Evolutionary conservation across 2,797 vertebrate species (phyloP).

Genomic region (Poecilia wingei): DNA sequence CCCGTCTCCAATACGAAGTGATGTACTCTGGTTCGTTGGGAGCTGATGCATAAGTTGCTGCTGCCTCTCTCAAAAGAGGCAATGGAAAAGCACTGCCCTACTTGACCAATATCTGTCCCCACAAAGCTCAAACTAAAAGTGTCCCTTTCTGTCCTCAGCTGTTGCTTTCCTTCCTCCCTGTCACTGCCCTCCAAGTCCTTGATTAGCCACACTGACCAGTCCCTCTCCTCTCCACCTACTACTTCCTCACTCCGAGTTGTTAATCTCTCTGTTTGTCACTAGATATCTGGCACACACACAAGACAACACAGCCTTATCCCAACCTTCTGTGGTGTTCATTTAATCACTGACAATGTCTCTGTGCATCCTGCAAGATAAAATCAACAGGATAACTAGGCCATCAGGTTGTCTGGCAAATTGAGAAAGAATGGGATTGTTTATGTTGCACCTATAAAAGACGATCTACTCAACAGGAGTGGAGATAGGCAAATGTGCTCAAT

Average conservation of each 20-base stretch:
- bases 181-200: slow-evolving; percentile 10
- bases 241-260: slow-evolving; percentile 46
- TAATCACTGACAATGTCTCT: slow-evolving; percentile 74
- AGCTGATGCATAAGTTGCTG: neutral
- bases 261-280: slow-evolving; percentile 65
- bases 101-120: slow-evolving; percentile 34
- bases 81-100: slow-evolving; percentile 50
- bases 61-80: slow-evolving; percentile 19
- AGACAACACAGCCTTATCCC: slow-evolving; percentile 58
- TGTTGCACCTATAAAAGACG: slow-evolving; percentile 40
- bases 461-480: slow-evolving; percentile 18
- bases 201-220: slow-evolving; percentile 43
- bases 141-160: slow-evolving; percentile 70
- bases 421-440: slow-evolving; percentile 25
- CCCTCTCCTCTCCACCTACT: slow-evolving; percentile 4
- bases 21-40: neutral
- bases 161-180: slow-evolving; percentile 66
- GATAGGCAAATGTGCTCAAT: neutral
- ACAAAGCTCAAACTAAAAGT: slow-evolving; percentile 49
- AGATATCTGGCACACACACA: slow-evolving; percentile 59
- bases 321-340: slow-evolving; percentile 62
- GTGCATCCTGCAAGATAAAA: slow-evolving; percentile 69
- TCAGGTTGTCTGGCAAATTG: slow-evolving; percentile 42
- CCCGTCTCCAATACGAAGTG: neutral
- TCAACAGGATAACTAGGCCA: slow-evolving; percentile 56